Percentiles rank a stretch among this genome's conserved stretches.
Evolutionary conservation across 2,888 invertebrate genomes (phyloP).

Genomic region (Choreutis nemorana): DNA sequence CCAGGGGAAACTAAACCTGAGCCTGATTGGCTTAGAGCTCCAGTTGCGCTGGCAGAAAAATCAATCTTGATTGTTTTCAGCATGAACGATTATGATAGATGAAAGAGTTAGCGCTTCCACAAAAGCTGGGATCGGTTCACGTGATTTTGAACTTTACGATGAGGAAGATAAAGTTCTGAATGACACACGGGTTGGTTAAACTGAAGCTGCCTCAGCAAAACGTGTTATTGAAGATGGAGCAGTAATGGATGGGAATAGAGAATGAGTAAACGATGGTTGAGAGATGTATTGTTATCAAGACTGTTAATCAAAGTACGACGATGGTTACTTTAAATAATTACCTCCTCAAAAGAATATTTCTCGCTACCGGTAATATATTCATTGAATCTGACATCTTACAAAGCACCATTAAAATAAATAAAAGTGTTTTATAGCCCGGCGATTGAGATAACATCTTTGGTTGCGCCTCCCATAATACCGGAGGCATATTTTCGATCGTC

Average conservation of each 20-base stretch:
- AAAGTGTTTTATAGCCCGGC: conserved; percentile 42
- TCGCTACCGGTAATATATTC: conserved; percentile 63
- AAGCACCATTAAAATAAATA: conserved; percentile 53
- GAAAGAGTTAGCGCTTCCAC: conserved; percentile 65
- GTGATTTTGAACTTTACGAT: conserved; percentile 27
- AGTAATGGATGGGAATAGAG: conserved; percentile 63
- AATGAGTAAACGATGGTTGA: conserved; percentile 64
- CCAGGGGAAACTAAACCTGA: conserved; percentile 16
- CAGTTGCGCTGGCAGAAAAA: conserved; percentile 26
- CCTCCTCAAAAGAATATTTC: conserved; percentile 54
- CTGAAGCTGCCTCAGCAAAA: conserved; percentile 39
- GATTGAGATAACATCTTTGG: too few species aligned
- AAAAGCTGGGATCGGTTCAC: conserved; percentile 29
- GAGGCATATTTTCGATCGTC: too few species aligned
- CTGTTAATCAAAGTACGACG: conserved; percentile 59
- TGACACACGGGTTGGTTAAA: conserved; percentile 15
- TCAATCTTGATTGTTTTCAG: conserved; percentile 67
- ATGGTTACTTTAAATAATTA: conserved; percentile 62
- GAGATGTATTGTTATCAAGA: conserved; percentile 61
- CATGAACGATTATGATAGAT: conserved; percentile 68
- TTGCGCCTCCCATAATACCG: too few species aligned
- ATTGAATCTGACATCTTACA: conserved; percentile 60
- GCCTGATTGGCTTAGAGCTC: conserved; percentile 22
- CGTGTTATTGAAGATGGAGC: conserved; percentile 63
- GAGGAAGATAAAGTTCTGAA: conserved; percentile 27